Percentiles rank a stretch among this genome's conserved stretches.
Evolutionary conservation across 2,888 invertebrate genomes (phyloP).

Genomic region (Eremobia ochroleuca): DNA sequence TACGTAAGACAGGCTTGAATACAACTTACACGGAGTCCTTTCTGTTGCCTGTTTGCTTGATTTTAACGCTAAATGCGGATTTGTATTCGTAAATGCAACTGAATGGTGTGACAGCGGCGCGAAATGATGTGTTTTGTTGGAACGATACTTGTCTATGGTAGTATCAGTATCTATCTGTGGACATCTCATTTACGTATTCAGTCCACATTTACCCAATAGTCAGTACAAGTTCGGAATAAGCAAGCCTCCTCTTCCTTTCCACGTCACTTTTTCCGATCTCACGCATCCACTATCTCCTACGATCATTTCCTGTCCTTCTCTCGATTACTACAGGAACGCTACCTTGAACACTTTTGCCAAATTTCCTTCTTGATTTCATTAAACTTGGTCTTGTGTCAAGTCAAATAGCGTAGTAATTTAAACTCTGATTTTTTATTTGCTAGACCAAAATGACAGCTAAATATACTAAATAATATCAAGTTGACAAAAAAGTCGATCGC

Average conservation of each 20-base stretch:
- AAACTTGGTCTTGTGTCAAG: neutral
- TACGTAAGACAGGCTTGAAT: slow-evolving; percentile 55
- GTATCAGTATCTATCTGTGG: neutral
- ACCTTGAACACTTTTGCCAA: slow-evolving; percentile 9
- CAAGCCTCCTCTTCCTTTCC: slow-evolving; percentile 6
- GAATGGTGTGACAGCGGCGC: slow-evolving; percentile 35
- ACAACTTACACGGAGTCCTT: slow-evolving; percentile 53
- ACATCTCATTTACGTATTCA: slow-evolving; percentile 36
- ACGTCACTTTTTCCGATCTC: slow-evolving; percentile 4
- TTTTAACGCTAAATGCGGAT: slow-evolving; percentile 36
- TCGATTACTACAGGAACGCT: slow-evolving; percentile 9
- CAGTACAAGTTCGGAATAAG: slow-evolving; percentile 19
- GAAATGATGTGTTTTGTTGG: slow-evolving; percentile 13
- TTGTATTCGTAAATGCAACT: slow-evolving; percentile 48
- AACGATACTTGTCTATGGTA: slow-evolving; percentile 1
- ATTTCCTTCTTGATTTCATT: slow-evolving; percentile 2
- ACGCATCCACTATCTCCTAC: slow-evolving; percentile 24
- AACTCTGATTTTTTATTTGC: too few relatives aligned
- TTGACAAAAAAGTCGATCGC: too few relatives aligned
- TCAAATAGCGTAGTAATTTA: neutral
- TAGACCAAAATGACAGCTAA: too few relatives aligned
- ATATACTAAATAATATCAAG: too few relatives aligned
- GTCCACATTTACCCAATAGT: slow-evolving; percentile 27
- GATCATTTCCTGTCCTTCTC: slow-evolving; percentile 42
- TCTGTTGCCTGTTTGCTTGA: slow-evolving; percentile 48